Conservation (phyloP, 2,113 vertebrate genomes). For the Corapipo altera region DNA sequence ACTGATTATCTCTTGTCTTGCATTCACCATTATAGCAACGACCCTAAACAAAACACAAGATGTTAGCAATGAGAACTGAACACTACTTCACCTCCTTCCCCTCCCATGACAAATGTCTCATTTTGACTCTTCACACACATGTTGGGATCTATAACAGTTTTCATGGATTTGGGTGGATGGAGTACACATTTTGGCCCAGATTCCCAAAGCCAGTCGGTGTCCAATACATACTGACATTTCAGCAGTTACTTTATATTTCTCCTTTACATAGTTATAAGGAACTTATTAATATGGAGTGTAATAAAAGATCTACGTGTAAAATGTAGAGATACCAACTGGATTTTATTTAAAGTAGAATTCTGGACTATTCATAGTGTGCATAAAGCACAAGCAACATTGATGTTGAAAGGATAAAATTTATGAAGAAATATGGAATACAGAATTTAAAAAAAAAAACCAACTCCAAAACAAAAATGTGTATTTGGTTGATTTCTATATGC, state of each 20-base stretch:
- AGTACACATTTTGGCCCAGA: background rate
- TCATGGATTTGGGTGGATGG: background rate
- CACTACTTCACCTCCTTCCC: background rate
- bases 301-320: background rate
- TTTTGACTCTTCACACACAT: background rate
- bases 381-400: background rate
- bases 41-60: slow-evolving; percentile 76
- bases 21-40: slow-evolving; percentile 96
- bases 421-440: background rate
- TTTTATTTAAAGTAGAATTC: background rate
- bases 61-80: background rate
- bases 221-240: background rate
- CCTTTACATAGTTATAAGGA: background rate
- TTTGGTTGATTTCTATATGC: background rate
- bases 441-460: background rate
- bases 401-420: background rate
- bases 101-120: background rate
- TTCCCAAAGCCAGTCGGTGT: background rate
- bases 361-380: background rate
- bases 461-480: background rate
- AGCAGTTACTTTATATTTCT: background rate
- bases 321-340: background rate
- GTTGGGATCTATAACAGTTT: background rate
- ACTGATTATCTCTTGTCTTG: slow-evolving; percentile 97
- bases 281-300: background rate